Base-by-base conservation (phyloP, 2,113 vertebrate species). In the Columbina picui region DNA sequence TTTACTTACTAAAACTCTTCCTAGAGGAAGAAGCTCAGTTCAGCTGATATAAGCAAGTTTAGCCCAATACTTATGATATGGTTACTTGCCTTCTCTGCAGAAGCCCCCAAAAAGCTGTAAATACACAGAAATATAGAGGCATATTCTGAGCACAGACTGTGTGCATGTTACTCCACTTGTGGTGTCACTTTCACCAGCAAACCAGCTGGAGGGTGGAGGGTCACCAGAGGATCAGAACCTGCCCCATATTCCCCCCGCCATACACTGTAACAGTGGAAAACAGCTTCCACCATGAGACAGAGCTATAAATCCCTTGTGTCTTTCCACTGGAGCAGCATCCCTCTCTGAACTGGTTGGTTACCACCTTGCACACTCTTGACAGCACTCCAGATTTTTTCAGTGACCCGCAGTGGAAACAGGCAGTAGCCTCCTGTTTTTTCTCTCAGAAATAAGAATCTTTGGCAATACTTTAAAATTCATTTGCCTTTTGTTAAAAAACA, bases 41-140 rank as follows among this genome's bases (percentile, higher is more conserved):
- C 77, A 93, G 95, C 94, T 96, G 93, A 93, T 84, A 92, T 92
- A 93, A 94, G 96, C 95, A 96, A 29, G 61, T 96, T 93, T 25
- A 91, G 71, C 81, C 83, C 6, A 2, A 65, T 68, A 69, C 76
- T 87, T 74, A 41, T 0, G 3, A 79, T 15, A 77, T 64, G 91
- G 61, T 92, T 97, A 60, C 75, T 96, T 12, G 52, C 84, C 89
- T 90, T 81, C 60, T 55, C 60, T 90, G 87, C 88, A 91, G 80
- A 92, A 95, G 81, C 56, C 3, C 8, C 3, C 7, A 53, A 85
- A 91, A 88, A 83, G 70, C 53, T 81, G 53, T 80, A 94, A 94
- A 93, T 23, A 82, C 69, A 49, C 78, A 89, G 79, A 94, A 90
- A 80, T 23, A 60, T 3, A 9, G 63, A 68, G 78, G 13, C 32